Conservation (phyloP, 2,888 invertebrate genomes). For the Eupithecia tripunctaria region DNA sequence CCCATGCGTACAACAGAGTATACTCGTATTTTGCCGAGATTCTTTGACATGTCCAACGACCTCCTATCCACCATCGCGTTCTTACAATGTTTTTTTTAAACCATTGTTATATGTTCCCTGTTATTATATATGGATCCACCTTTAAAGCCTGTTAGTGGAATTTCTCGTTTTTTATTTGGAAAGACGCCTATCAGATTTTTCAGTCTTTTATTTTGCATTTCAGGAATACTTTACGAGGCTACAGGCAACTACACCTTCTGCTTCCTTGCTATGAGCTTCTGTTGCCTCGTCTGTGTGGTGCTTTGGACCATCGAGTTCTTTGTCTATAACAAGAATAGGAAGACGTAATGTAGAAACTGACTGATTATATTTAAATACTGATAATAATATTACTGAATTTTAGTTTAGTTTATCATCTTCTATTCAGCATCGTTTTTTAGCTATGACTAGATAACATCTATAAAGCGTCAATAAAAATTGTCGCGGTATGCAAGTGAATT, state of each 20-base stretch:
- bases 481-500: not conserved
- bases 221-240: constrained; percentile 73
- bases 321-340: constrained; percentile 56
- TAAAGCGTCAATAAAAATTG: not conserved
- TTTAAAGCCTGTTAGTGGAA: not conserved
- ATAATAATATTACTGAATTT: not conserved
- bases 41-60: not conserved
- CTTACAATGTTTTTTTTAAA: not conserved
- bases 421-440: not conserved
- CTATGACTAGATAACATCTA: not conserved
- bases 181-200: not conserved
- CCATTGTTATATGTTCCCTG: not conserved
- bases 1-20: not conserved
- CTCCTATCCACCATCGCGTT: not conserved
- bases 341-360: constrained; percentile 31
- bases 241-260: constrained; percentile 87
- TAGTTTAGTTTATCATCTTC: not conserved
- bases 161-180: not conserved
- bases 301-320: constrained; percentile 87
- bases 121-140: not conserved
- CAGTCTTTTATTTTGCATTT: constrained; percentile 29
- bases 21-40: not conserved
- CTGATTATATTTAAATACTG: constrained; percentile 18
- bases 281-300: constrained; percentile 87
- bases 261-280: constrained; percentile 87